Evolutionary conservation across 30 jellyfish, hydroid and myxozoan genomes (phyloP).

Genomic region (Calvadosia cruxmelitensis): DNA sequence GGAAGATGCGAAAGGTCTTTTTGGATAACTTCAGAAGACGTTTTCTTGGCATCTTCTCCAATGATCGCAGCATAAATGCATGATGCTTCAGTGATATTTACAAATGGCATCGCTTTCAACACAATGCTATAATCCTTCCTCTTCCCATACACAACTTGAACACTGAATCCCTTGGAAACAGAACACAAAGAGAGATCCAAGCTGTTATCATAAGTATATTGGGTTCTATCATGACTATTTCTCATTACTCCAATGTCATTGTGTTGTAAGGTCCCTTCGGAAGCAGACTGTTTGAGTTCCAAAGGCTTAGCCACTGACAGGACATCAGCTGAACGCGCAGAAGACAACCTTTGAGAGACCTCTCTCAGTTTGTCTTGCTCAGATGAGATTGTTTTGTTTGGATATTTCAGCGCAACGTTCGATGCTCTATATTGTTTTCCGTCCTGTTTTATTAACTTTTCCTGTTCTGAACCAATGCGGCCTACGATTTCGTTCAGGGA

Average conservation of each 20-base stretch:
- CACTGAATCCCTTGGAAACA: background rate
- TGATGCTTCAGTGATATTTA: background rate
- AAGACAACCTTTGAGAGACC: background rate
- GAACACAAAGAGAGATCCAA: background rate
- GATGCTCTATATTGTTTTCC: too few relatives aligned
- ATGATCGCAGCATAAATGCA: background rate
- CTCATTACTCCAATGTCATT: background rate
- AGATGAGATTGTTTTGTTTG: background rate
- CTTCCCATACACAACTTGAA: too few relatives aligned
- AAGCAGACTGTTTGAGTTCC: background rate
- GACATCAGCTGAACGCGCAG: background rate
- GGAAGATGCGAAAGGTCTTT: background rate
- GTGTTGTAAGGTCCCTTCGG: background rate
- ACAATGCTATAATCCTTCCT: background rate
- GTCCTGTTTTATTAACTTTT: background rate
- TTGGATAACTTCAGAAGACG: background rate
- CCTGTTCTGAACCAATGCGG: background rate
- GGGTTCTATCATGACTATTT: background rate
- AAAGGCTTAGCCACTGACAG: background rate
- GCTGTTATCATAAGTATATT: background rate
- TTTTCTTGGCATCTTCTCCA: background rate
- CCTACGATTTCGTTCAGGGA: background rate
- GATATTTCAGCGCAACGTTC: background rate
- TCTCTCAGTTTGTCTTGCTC: background rate
- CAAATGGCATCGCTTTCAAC: background rate